Evolutionary conservation across 2,888 invertebrate species (phyloP).

Genomic region (Octonoba sinensis): DNA sequence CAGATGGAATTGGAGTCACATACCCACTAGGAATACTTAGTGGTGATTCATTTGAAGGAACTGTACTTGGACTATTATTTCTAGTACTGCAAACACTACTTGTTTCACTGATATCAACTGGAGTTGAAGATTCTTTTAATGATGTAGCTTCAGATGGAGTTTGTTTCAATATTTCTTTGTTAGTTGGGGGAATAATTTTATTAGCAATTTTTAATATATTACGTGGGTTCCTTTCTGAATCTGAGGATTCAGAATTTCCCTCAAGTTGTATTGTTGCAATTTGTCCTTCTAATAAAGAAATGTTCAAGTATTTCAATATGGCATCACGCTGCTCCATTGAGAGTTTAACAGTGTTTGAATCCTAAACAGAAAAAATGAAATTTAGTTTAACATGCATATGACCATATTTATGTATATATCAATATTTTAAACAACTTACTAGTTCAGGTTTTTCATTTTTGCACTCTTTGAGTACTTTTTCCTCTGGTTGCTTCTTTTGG

Average conservation of each 20-base stretch:
- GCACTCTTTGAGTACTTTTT: too few species aligned
- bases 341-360: not conserved
- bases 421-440: not conserved
- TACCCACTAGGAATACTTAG: conserved; percentile 34
- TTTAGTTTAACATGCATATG: not conserved
- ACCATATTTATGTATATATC: not conserved
- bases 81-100: conserved; percentile 11
- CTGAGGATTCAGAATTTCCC: not conserved
- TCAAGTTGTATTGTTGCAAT: conserved; percentile 31
- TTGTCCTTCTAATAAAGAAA: conserved; percentile 23
- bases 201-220: conserved; percentile 31
- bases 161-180: not conserved
- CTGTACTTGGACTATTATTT: conserved; percentile 27
- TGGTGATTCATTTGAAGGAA: conserved; percentile 20
- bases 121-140: not conserved
- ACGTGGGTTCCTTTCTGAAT: not conserved
- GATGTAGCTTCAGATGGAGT: not conserved
- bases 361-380: conserved; percentile 10
- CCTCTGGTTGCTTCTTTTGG: too few species aligned
- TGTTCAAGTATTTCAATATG: conserved; percentile 35
- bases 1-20: conserved; percentile 26
- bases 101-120: not conserved
- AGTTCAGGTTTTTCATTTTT: not conserved
- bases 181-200: not conserved
- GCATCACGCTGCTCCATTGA: conserved; percentile 21